Conservation (phyloP, 2,113 vertebrate genomes). For the Lampris incognitus region DNA sequence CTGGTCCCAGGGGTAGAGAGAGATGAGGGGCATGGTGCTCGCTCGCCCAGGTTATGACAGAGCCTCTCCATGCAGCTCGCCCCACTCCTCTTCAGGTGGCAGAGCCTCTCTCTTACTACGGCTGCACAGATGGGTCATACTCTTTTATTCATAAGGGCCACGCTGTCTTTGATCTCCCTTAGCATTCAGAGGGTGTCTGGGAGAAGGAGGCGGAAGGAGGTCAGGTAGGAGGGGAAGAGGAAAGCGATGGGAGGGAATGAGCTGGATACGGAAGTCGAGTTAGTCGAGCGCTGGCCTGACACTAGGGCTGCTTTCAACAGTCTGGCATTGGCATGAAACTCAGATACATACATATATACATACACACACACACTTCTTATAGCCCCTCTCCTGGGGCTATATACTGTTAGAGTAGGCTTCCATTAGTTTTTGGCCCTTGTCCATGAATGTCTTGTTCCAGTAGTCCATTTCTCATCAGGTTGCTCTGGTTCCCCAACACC, state of each 20-base stretch:
- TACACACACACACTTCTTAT: background rate
- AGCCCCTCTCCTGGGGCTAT: background rate
- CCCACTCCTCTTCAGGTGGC: slow-evolving; percentile 38
- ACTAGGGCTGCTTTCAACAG: slow-evolving; percentile 16
- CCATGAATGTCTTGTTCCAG: too few relatives aligned
- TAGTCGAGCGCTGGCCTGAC: slow-evolving; percentile 39
- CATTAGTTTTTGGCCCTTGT: too few relatives aligned
- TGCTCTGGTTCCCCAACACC: too few relatives aligned
- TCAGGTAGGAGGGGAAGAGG: slow-evolving; percentile 6
- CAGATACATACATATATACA: too few relatives aligned
- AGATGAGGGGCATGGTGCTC: background rate
- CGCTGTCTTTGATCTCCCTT: slow-evolving; percentile 78
- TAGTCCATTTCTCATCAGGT: too few relatives aligned
- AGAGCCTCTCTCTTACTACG: slow-evolving; percentile 46
- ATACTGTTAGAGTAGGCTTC: too few relatives aligned
- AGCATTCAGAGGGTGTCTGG: slow-evolving; percentile 64
- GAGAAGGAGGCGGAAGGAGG: slow-evolving; percentile 34
- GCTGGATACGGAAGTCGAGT: slow-evolving; percentile 34
- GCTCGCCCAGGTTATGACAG: background rate
- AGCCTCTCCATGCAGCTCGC: slow-evolving; percentile 10
- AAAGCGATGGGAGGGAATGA: slow-evolving; percentile 7
- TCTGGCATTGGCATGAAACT: too few relatives aligned
- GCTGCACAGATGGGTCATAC: slow-evolving; percentile 74
- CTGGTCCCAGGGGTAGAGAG: background rate
- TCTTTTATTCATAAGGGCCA: slow-evolving; percentile 81